Base-by-base conservation (phyloP, 2,113 vertebrate species). In the Progne subis region DNA sequence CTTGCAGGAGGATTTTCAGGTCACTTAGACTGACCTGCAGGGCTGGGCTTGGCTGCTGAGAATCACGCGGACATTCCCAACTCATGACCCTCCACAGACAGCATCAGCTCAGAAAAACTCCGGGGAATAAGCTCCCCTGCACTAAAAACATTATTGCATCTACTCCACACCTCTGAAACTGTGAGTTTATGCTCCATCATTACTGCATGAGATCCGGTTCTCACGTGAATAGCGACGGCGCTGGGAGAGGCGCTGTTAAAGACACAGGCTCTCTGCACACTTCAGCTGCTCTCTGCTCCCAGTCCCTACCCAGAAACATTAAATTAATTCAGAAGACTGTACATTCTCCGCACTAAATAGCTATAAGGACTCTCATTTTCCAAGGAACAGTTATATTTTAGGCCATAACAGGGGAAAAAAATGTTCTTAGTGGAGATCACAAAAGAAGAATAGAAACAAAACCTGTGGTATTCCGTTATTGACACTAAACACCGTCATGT, bases 161-260 rank as follows among this genome's bases (percentile, higher is more conserved):
- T 61, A 5, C 76, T 84, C 83, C 26, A 15, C 84, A 47, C 60
- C 64, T 78, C 80, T 67, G 93, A 34, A 86, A 46, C 43, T 10
- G 81, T 7, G 56, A 32, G 64, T 89, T 92, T 91, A 8, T 88
- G 76, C 68, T 49, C 61, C 80, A 65, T 72, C 79, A 43, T n/a
- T 70, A 6, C 86, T 77, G 89, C 71, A 28, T 29, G 71, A 93
- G 86, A 11, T 23, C 10, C 4, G 0, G 43, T 63, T 70, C 69
- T 71, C 80, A 77, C 12, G 5, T 29, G 63, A 46, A 8, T 1
- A 26, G 65, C 0, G 0, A 39, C 14, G 0, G 0, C 0, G 16
- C 80, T 28, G 78, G 2, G 83, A 64, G 57, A 60, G 5, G 25
- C 0, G 0, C 88, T 39, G 76, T 46, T 74, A 88, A 77, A 86